Evolutionary conservation across 2,797 vertebrate genomes (phyloP), one percentile per base, ranked within the genome.

Genomic region (Eulemur albifrons): DNA sequence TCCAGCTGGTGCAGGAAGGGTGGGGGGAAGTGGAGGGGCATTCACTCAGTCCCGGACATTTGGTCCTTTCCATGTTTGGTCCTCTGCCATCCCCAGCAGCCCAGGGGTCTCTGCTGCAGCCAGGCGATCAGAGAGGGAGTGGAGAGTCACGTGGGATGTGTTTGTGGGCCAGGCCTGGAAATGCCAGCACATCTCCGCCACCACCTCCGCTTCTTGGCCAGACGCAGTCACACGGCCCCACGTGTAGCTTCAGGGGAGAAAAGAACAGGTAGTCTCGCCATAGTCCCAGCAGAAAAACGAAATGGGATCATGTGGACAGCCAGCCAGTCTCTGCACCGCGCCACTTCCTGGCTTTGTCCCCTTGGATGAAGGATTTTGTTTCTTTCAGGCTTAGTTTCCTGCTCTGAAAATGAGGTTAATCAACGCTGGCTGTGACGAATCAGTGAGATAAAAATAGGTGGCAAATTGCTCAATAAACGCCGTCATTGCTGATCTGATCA

Each of bases 151-250:
- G 1, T 50, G 43, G 40, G 48, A 21, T 13, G 69, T 15, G 23
- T 77, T 75, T 54, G 2, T 10, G 45, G 92, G 43, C 82, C 87
- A 90, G n/a, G 67, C 76, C 67, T 87, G 82, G 95, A 69, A 82
- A 59, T 3, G 25, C 40, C 87, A 14, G n/a, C 40, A 8, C 15
- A 0, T 38, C 7, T 30, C 27, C 3, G 4, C 27, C 14, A 9
- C 63, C 79, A 54, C 72, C 50, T 72, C 43, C 25, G 14, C 10
- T n/a, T 81, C 75, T 32, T 45, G 57, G 57, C 72, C 17, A 6
- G 75, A 27, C 27, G 23, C 43, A 5, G 45, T 50, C 93, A 40
- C 52, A 2, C 20, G 81, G 52, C 61, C 50, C 61, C 61, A 21
- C 61, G 1, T 1, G 32, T 13, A 45, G 45, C 90, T 38, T 18